Percentiles rank a stretch among this genome's conserved stretches.
Conservation (phyloP, 2,888 invertebrate species). For the Drosophila dives region DNA sequence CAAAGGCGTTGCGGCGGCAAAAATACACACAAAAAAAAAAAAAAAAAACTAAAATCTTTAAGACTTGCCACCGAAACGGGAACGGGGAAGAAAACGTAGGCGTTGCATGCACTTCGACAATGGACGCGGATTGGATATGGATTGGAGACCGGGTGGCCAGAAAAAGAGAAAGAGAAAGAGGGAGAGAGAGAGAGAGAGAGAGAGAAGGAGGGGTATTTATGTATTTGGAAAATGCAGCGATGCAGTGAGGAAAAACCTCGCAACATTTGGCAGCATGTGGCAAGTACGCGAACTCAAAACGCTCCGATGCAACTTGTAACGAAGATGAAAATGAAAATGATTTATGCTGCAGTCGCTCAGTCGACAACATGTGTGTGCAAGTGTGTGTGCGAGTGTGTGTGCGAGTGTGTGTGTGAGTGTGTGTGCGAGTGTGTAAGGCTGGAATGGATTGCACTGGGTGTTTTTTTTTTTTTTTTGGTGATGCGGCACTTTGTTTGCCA, state of each 20-base stretch:
- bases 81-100: slow-evolving; percentile 45
- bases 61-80: slow-evolving; percentile 22
- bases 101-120: slow-evolving; percentile 46
- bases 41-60: slow-evolving; percentile 14
- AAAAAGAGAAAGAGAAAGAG: not conserved
- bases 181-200: not conserved
- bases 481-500: slow-evolving; percentile 44
- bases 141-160: slow-evolving; percentile 11
- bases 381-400: not conserved
- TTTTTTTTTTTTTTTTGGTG: not conserved
- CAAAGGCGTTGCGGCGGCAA: slow-evolving; percentile 56
- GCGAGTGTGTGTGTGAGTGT: slow-evolving; percentile 1
- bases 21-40: slow-evolving; percentile 1
- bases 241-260: slow-evolving; percentile 40
- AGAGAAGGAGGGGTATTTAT: not conserved
- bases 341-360: slow-evolving; percentile 65
- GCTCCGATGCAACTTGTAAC: slow-evolving; percentile 74
- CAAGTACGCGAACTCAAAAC: slow-evolving; percentile 74
- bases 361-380: slow-evolving; percentile 9
- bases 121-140: slow-evolving; percentile 4
- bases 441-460: not conserved
- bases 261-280: slow-evolving; percentile 80
- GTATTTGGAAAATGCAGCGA: slow-evolving; percentile 49
- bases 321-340: slow-evolving; percentile 68
- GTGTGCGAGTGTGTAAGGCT: slow-evolving; percentile 1